phyloP scores from a whole-genome alignment of 1,140 invertebrate species.

The Microplitis mediator region DNA sequence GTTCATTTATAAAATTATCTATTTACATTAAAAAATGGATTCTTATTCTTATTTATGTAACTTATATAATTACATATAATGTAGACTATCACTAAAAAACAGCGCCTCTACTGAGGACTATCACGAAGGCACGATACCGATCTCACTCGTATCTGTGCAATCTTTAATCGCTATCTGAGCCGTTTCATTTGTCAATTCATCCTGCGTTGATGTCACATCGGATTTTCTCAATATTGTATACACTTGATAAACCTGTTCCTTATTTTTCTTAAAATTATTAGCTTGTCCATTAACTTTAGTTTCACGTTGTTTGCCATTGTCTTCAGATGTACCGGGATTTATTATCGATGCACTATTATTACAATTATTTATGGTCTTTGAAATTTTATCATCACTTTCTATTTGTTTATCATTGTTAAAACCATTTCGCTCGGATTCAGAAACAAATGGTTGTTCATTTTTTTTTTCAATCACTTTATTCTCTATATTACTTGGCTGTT shows the following conservation, averaged over 20 bases:
- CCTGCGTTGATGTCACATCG: slow-evolving; percentile 33
- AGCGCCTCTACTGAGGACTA: too few relatives aligned
- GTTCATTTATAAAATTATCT: neutral
- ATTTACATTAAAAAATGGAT: neutral
- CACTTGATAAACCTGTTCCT: slow-evolving; percentile 17
- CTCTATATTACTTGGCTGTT: neutral
- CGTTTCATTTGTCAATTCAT: slow-evolving; percentile 44
- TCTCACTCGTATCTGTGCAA: slow-evolving; percentile 48
- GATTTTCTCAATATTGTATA: slow-evolving; percentile 52
- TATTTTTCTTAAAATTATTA: neutral
- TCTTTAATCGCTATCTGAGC: slow-evolving; percentile 52
- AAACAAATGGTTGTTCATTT: neutral
- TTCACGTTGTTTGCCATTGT: neutral
- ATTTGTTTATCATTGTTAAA: neutral
- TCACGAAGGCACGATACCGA: slow-evolving; percentile 51
- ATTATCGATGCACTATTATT: neutral
- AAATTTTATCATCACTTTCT: neutral
- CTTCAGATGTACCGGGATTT: neutral
- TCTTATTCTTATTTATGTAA: neutral
- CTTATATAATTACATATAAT: neutral
- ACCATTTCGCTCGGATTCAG: slow-evolving; percentile 1
- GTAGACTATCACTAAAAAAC: slow-evolving; percentile 55
- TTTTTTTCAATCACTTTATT: neutral
- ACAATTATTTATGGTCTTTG: neutral
- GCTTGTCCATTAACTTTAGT: slow-evolving; percentile 1